phyloP scores from a whole-genome alignment of 2,797 vertebrate genomes.

The Crocidura indochinensis region DNA sequence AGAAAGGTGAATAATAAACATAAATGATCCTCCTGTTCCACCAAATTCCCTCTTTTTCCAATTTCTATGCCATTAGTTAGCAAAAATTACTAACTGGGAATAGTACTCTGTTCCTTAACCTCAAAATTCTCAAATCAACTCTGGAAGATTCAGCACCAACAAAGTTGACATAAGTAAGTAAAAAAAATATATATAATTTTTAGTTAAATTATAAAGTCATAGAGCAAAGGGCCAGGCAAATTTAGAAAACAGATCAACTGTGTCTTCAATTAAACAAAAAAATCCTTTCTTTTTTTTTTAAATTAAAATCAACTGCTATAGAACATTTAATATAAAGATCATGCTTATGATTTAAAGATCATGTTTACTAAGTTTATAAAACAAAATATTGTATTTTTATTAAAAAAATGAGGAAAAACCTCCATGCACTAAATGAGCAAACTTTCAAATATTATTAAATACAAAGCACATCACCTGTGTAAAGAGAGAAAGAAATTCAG shows the following conservation, averaged over 20 bases:
- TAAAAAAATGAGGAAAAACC: constrained; percentile 63
- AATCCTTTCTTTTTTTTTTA: background rate
- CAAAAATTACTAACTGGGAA: background rate
- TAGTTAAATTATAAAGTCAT: constrained; percentile 22
- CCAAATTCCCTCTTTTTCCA: background rate
- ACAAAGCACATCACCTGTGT: background rate
- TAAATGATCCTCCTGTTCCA: background rate
- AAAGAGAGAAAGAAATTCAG: constrained; percentile 53
- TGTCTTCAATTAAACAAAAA: constrained; percentile 22
- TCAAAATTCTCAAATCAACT: constrained; percentile 33
- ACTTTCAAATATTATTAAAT: constrained; percentile 22
- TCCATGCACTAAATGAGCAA: constrained; percentile 21
- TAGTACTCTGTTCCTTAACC: background rate
- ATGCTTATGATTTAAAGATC: constrained; percentile 48
- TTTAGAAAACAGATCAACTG: constrained; percentile 15
- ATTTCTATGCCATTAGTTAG: background rate
- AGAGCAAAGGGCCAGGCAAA: constrained; percentile 2
- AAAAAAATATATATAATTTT: background rate
- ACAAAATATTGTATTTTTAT: constrained; percentile 28
- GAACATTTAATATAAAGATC: constrained; percentile 42
- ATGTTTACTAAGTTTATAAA: constrained; percentile 5
- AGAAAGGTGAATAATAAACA: constrained; percentile 37
- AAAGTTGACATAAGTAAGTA: constrained; percentile 38
- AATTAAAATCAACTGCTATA: constrained; percentile 50
- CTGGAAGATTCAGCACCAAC: background rate